Conservation (phyloP, 1,140 invertebrate genomes). For the Drosophila pectinifera region DNA sequence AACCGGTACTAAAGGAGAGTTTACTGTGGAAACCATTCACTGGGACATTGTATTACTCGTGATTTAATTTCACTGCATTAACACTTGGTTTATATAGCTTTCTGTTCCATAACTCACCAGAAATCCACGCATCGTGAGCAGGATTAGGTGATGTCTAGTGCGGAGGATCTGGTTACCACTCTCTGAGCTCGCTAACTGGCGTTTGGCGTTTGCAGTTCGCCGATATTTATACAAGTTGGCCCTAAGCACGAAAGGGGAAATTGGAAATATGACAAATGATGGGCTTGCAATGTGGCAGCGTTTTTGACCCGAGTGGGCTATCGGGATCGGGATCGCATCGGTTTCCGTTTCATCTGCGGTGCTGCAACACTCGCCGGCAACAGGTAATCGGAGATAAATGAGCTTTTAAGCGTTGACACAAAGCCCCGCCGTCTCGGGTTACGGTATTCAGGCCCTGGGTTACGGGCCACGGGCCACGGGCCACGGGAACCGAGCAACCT, state of each 20-base stretch:
- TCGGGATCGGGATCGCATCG: constrained; percentile 49
- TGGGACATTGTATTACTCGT: background rate
- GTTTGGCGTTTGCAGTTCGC: constrained; percentile 13
- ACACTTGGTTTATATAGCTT: background rate
- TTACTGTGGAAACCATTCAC: too few relatives aligned
- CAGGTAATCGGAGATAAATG: constrained; percentile 78
- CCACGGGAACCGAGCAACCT: constrained; percentile 15
- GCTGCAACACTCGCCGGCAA: constrained; percentile 44
- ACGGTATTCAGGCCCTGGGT: background rate
- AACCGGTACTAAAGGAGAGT: too few relatives aligned
- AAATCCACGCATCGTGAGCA: constrained; percentile 69
- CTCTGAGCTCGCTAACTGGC: constrained; percentile 54
- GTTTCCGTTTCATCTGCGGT: constrained; percentile 54
- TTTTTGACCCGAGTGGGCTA: constrained; percentile 44
- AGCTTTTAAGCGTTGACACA: constrained; percentile 73
- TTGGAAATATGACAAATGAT: constrained; percentile 74
- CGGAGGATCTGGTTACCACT: constrained; percentile 47
- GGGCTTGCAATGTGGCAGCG: constrained; percentile 58
- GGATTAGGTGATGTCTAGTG: constrained; percentile 17
- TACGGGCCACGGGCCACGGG: constrained; percentile 1
- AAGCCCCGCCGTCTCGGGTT: constrained; percentile 47
- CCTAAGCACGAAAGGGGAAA: constrained; percentile 46
- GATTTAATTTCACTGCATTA: background rate
- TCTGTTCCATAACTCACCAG: constrained; percentile 41
- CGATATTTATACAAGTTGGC: constrained; percentile 66